These are phyloP conservation scores for Heliothis virescens DNA, from an alignment of 1,140 invertebrate species.

Conservation along the genomic window DNA sequence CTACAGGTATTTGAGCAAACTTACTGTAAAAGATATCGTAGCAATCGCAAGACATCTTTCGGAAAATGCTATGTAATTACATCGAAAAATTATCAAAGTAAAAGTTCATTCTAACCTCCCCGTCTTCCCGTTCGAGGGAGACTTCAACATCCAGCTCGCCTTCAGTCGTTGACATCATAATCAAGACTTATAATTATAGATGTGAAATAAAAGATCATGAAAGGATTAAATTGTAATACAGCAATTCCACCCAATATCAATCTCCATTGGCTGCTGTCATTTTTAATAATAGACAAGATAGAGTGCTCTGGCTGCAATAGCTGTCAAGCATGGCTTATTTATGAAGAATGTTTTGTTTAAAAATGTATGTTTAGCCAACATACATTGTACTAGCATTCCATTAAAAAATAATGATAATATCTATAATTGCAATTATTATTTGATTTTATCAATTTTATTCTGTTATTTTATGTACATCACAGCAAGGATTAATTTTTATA, in stretches of 20 bases:
- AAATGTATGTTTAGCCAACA: background rate
- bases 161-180: conserved; percentile 83
- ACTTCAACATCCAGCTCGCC: conserved; percentile 80
- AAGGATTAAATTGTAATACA: conserved; percentile 69
- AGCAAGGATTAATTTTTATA: too few relatives aligned
- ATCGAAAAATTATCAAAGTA: conserved; percentile 44
- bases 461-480: too few relatives aligned
- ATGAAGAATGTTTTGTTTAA: conserved; percentile 10
- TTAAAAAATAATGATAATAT: too few relatives aligned
- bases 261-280: conserved; percentile 58
- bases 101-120: conserved; percentile 75
- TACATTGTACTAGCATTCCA: background rate
- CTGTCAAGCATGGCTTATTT: conserved; percentile 20
- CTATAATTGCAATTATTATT: too few relatives aligned
- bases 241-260: conserved; percentile 66
- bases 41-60: conserved; percentile 22
- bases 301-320: background rate
- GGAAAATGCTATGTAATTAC: conserved; percentile 29
- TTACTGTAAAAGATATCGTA: background rate
- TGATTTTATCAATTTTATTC: too few relatives aligned
- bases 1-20: background rate
- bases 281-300: conserved; percentile 53
- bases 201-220: conserved; percentile 72
- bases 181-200: conserved; percentile 55
- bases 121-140: conserved; percentile 77